phyloP scores from a whole-genome alignment of 2,113 vertebrate species.

The Gracilinanus agilis region DNA sequence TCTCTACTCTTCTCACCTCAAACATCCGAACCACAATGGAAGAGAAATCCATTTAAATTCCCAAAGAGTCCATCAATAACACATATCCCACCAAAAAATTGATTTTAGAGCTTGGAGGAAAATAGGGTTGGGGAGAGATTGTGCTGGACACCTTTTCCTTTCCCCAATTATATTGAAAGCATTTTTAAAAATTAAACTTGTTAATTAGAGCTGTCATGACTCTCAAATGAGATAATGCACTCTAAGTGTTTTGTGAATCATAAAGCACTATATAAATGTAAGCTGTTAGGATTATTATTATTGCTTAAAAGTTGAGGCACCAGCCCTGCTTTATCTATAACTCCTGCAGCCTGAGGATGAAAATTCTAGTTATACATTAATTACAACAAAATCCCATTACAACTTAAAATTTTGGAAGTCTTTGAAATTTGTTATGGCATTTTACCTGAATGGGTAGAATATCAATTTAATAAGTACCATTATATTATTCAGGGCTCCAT shows the following conservation, averaged over 20 bases:
- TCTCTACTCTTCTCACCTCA: constrained; percentile 1
- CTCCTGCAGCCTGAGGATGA: neutral
- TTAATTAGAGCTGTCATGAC: neutral
- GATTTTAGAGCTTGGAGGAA: neutral
- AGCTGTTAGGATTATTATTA: neutral
- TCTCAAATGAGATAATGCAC: neutral
- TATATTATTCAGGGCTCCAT: neutral
- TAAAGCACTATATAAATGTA: neutral
- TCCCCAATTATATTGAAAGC: neutral
- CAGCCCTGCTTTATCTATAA: constrained; percentile 17
- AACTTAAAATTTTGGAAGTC: constrained; percentile 39
- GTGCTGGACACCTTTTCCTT: neutral
- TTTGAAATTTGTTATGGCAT: neutral
- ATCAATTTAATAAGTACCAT: constrained; percentile 13
- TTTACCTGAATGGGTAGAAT: constrained; percentile 12
- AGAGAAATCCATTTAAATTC: neutral
- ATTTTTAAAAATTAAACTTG: neutral
- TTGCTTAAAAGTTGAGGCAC: constrained; percentile 19
- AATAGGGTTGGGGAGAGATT: neutral
- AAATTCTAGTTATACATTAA: constrained; percentile 41
- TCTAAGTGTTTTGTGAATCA: neutral
- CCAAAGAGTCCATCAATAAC: constrained; percentile 1
- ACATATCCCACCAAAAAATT: neutral
- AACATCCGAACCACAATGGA: constrained; percentile 1
- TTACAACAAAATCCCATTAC: constrained; percentile 17